Evolutionary conservation across 2,113 vertebrate genomes (phyloP), one percentile per base, ranked within the genome.

Genomic region (Callopanchax toddi): DNA sequence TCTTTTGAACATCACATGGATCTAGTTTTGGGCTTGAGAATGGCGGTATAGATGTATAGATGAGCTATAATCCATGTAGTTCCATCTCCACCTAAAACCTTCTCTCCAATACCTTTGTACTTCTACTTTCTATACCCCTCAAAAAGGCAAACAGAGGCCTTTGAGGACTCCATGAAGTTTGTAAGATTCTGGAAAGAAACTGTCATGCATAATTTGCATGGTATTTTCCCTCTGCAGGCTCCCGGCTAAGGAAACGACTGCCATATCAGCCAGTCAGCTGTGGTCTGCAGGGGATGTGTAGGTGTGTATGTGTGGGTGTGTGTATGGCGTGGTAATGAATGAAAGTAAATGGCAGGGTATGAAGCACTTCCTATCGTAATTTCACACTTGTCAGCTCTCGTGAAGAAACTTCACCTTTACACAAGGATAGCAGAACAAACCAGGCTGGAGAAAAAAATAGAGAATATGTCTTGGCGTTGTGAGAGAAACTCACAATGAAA

Each of bases 341-440:
- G 79, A 86, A 87, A 78, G 81, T 88, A 89, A 89, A 88, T 86
- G 87, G 85, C 79, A 88, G 75, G 76, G 81, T 83, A 86, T 85
- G 83, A 85, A 80, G 78, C 79, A 71, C 83, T 88, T 90, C 84
- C 88, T 69, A 87, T 86, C 70, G 90, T 91, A 91, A 91, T 92
- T 92, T 92, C 89, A 92, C 90, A 91, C 85, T 83, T 91, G 89
- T 92, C 91, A 90, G 86, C 90, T 84, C 83, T 75, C 26, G 81
- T 91, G 88, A 90, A 76, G 80, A 87, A 87, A 92, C 77, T 88
- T 91, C 90, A 92, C 90, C 89, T 92, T 92, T 91, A 86, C 76
- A 81, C 54, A 84, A 83, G 82, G 86, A 85, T 76, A 88, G 82
- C 56, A 80, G 86, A 87, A 74, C 82, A 83, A 69, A 49, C 77